phyloP scores from a whole-genome alignment of 2,113 vertebrate species.

The Triplophysa siluroides region DNA sequence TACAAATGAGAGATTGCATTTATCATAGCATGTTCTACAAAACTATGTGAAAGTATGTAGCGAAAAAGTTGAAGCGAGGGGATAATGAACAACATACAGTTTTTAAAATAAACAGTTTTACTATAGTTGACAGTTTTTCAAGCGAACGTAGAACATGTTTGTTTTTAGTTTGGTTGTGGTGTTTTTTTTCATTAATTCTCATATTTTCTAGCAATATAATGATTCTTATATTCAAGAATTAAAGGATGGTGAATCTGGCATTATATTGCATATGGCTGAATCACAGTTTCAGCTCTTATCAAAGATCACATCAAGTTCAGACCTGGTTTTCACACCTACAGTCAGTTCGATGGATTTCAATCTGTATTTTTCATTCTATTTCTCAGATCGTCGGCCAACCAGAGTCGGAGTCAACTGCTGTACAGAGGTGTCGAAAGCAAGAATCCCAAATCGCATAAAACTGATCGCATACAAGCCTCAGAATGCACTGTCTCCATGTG shows the following conservation, averaged over 20 bases:
- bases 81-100: too few relatives aligned
- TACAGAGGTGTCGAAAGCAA: constrained; percentile 38
- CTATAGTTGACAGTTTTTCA: too few relatives aligned
- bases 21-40: too few relatives aligned
- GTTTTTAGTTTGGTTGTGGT: too few relatives aligned
- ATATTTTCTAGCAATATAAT: too few relatives aligned
- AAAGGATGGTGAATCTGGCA: not conserved
- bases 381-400: constrained; percentile 42
- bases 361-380: constrained; percentile 7
- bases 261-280: not conserved
- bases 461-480: constrained; percentile 48
- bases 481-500: constrained; percentile 47
- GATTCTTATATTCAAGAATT: not conserved
- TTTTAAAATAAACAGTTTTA: too few relatives aligned
- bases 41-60: too few relatives aligned
- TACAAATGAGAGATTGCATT: too few relatives aligned
- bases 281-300: not conserved
- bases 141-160: too few relatives aligned
- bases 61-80: too few relatives aligned
- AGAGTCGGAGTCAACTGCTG: constrained; percentile 50
- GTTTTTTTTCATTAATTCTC: too few relatives aligned
- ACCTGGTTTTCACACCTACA: constrained; percentile 1
- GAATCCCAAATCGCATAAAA: constrained; percentile 10
- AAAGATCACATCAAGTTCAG: not conserved
- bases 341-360: not conserved